Percentiles rank a stretch among this genome's conserved stretches.
Evolutionary conservation across 2,113 vertebrate genomes (phyloP).

Genomic region (Crotophaga sulcirostris): DNA sequence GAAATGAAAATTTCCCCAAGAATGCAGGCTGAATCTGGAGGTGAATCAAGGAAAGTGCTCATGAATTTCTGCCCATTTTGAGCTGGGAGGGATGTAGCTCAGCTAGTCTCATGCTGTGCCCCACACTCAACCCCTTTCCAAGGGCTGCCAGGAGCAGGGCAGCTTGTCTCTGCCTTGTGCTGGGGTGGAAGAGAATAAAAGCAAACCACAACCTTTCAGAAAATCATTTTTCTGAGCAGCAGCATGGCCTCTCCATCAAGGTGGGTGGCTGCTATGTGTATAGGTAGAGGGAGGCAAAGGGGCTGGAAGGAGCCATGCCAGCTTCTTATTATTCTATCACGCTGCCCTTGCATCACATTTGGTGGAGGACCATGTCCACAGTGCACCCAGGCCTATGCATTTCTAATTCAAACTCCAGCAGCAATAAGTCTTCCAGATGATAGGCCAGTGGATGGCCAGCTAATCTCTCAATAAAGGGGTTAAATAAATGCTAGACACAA

Average conservation of each 20-base stretch:
- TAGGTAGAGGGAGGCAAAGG: neutral
- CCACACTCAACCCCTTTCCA: neutral
- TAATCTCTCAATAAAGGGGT: neutral
- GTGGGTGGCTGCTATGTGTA: neutral
- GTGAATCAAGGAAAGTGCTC: neutral
- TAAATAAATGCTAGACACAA: neutral
- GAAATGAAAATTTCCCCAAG: neutral
- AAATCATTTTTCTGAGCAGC: neutral
- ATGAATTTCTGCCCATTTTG: neutral
- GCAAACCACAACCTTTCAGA: neutral
- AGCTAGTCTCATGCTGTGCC: neutral
- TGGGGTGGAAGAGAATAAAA: neutral
- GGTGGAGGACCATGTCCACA: neutral
- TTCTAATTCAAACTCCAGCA: neutral
- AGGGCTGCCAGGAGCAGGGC: neutral
- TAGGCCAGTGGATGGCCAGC: neutral
- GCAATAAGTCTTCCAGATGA: neutral
- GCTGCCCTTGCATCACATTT: neutral
- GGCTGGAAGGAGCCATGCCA: neutral
- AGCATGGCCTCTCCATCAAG: rapidly evolving
- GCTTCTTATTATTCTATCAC: neutral
- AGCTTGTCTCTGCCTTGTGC: neutral
- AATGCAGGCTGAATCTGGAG: neutral
- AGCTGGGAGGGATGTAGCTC: neutral
- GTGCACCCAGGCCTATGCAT: neutral